Evolutionary conservation across 1,140 invertebrate species (phyloP).

Genomic region (Sycophaga agraensis): DNA sequence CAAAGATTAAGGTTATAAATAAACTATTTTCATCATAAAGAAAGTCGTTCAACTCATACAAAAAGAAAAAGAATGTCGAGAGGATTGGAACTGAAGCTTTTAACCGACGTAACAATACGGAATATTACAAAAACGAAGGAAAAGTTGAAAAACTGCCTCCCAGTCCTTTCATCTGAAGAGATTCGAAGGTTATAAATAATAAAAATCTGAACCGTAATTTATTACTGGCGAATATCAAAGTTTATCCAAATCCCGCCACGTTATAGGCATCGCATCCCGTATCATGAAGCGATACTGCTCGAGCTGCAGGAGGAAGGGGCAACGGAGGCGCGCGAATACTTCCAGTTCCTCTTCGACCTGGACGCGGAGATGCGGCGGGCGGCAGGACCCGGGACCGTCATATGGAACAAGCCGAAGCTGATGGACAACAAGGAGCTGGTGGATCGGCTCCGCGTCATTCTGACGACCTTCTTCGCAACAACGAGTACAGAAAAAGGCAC

Average conservation of each 20-base stretch:
- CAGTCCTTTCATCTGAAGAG: slow-evolving; percentile 27
- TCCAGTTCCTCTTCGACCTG: slow-evolving; percentile 58
- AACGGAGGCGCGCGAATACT: slow-evolving; percentile 51
- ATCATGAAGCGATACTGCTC: slow-evolving; percentile 57
- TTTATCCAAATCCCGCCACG: no score
- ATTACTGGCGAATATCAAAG: no score
- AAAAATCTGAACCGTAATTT: no score
- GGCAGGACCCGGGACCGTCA: slow-evolving; percentile 54
- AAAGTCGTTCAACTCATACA: no score
- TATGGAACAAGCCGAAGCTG: slow-evolving; percentile 42
- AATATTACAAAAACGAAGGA: slow-evolving; percentile 30
- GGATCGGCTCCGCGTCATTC: slow-evolving; percentile 42
- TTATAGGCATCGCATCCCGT: slow-evolving; percentile 56
- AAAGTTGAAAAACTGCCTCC: slow-evolving; percentile 33
- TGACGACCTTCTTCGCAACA: neutral
- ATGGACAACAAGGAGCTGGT: slow-evolving; percentile 52
- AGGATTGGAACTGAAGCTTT: no score
- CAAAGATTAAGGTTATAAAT: no score
- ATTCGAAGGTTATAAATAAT: slow-evolving; percentile 39
- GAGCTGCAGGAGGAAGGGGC: slow-evolving; percentile 59
- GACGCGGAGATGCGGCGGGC: slow-evolving; percentile 54
- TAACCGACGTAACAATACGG: slow-evolving; percentile 14
- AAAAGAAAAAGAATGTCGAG: no score
- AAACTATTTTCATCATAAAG: no score
- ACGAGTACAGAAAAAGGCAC: neutral